phyloP scores from a whole-genome alignment of 2,113 vertebrate species.

The Cnemophilus loriae region DNA sequence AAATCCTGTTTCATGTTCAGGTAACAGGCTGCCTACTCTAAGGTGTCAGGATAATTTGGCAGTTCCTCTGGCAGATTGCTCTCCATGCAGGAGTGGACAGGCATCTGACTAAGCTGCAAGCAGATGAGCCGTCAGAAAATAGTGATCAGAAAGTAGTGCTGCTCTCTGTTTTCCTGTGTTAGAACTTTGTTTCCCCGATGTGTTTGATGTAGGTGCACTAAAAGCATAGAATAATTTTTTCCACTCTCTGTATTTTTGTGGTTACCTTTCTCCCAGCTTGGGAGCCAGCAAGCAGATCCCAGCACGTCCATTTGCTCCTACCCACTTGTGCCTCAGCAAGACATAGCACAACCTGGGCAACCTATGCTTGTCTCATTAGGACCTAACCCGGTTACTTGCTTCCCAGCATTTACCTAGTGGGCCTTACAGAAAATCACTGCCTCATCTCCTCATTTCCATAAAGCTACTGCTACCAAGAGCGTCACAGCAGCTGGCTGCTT shows the following conservation, averaged over 20 bases:
- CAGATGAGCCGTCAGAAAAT: background rate
- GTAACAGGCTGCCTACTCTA: background rate
- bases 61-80: background rate
- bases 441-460: background rate
- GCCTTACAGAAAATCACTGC: background rate
- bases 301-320: background rate
- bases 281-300: slow-evolving; percentile 30
- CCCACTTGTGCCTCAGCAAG: background rate
- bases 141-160: background rate
- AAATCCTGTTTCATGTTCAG: background rate
- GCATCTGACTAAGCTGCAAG: background rate
- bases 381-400: background rate
- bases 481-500: background rate
- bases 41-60: background rate
- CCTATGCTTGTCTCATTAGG: background rate
- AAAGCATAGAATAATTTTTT: slow-evolving; percentile 22
- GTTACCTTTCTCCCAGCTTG: background rate
- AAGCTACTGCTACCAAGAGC: background rate
- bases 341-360: background rate
- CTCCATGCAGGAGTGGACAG: background rate
- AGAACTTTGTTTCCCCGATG: background rate
- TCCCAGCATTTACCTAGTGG: background rate
- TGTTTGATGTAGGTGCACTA: background rate
- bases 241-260: background rate
- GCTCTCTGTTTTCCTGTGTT: background rate